A percentile compares a stretch with the other conserved stretches of the same genome.
Evolutionary conservation across 2,113 vertebrate genomes (phyloP).

Genomic region (Brachyhypopomus gauderio): DNA sequence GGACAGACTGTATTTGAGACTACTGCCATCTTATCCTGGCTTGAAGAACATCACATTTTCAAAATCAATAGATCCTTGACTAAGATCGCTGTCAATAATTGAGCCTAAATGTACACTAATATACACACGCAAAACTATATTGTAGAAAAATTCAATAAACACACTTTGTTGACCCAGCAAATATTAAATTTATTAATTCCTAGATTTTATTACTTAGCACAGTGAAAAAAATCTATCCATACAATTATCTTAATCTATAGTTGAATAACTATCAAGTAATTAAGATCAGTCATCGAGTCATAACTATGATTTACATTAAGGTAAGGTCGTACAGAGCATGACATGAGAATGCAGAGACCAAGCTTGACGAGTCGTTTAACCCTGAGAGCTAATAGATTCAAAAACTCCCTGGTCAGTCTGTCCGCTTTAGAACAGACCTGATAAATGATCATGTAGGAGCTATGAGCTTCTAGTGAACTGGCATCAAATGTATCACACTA

Average conservation of each 20-base stretch:
- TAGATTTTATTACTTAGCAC: constrained; percentile 34
- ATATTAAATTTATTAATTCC: constrained; percentile 41
- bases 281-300: constrained; percentile 30
- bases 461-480: neutral
- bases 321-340: constrained; percentile 37
- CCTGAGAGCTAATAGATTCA: constrained; percentile 49
- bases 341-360: constrained; percentile 23
- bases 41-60: neutral
- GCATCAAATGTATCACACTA: constrained; percentile 15
- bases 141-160: neutral
- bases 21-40: constrained; percentile 3
- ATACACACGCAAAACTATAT: neutral
- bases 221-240: constrained; percentile 20
- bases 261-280: neutral
- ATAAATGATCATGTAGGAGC: constrained; percentile 12
- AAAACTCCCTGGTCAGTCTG: constrained; percentile 6
- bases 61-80: constrained; percentile 6
- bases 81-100: too few relatives aligned
- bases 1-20: neutral
- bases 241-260: constrained; percentile 25
- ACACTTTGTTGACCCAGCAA: constrained; percentile 16
- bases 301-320: constrained; percentile 32
- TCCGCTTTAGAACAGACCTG: neutral
- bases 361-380: constrained; percentile 24
- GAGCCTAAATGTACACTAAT: too few relatives aligned